phyloP scores from a whole-genome alignment of 2,113 vertebrate species.

The Holacanthus passer region DNA sequence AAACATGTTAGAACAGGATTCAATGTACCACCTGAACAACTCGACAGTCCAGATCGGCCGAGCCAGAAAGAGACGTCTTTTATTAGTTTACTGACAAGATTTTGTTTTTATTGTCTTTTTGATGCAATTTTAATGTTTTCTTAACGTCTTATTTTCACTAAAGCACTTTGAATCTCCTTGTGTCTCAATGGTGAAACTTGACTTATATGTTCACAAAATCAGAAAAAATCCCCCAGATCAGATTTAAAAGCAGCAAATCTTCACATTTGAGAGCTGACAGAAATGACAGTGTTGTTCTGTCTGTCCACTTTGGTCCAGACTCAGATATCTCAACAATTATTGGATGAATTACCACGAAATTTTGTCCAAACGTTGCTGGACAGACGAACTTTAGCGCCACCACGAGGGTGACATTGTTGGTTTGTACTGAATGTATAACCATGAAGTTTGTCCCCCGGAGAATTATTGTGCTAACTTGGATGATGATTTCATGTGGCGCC shows the following conservation, averaged over 20 bases:
- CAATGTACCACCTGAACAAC: neutral
- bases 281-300: neutral
- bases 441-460: too few species aligned
- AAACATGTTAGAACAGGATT: neutral
- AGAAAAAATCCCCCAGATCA: too few species aligned
- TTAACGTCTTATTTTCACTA: too few species aligned
- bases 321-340: neutral
- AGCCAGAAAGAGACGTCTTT: neutral
- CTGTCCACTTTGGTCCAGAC: neutral
- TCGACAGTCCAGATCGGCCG: neutral
- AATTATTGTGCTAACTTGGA: too few species aligned
- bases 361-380: too few species aligned
- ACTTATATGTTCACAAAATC: slow-evolving; percentile 6
- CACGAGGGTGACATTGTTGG: neutral
- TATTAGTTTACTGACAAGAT: too few species aligned
- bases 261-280: neutral
- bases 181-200: too few species aligned
- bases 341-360: neutral
- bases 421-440: too few species aligned
- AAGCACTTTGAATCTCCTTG: too few species aligned
- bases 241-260: neutral
- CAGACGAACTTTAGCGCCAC: neutral
- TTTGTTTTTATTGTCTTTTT: too few species aligned
- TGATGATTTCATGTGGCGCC: too few species aligned
- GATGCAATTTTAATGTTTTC: too few species aligned